A percentile compares a stretch with the other conserved stretches of the same genome.
Evolutionary conservation across 2,113 vertebrate genomes (phyloP).

Genomic region (Glaucidium brasilianum): DNA sequence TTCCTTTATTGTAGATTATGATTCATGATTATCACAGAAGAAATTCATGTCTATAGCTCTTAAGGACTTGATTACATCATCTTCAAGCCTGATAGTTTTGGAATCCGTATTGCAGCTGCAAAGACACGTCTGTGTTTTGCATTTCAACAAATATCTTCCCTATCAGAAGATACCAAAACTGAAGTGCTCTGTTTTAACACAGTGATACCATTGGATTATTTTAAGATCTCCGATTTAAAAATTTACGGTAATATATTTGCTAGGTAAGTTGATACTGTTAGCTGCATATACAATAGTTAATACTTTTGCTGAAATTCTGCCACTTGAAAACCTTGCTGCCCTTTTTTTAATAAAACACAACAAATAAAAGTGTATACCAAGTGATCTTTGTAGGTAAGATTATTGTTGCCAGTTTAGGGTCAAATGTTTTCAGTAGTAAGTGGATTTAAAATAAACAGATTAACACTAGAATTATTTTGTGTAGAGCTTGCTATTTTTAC

Average conservation of each 20-base stretch:
- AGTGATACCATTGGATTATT: constrained; percentile 64
- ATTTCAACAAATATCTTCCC: constrained; percentile 72
- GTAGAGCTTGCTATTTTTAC: neutral
- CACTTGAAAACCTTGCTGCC: neutral
- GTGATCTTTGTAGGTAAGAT: neutral
- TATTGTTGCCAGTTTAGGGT: neutral
- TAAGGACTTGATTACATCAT: constrained; percentile 94
- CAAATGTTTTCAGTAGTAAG: neutral
- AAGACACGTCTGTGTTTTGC: constrained; percentile 64
- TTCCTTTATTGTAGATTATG: constrained; percentile 82
- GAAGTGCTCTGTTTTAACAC: constrained; percentile 60
- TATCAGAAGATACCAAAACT: constrained; percentile 57
- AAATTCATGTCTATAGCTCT: constrained; percentile 95
- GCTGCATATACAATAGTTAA: neutral
- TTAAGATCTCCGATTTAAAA: constrained; percentile 17
- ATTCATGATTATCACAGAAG: constrained; percentile 93
- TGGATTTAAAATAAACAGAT: neutral
- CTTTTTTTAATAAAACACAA: neutral
- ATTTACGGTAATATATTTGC: constrained; percentile 64
- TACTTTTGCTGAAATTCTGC: neutral
- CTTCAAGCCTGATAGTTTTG: constrained; percentile 96
- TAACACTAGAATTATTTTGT: neutral
- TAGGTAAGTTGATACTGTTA: constrained; percentile 75
- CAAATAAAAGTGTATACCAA: neutral
- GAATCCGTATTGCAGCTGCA: constrained; percentile 77